Conservation (phyloP, 2,888 invertebrate genomes). For the Drosophila acutilabella region DNA sequence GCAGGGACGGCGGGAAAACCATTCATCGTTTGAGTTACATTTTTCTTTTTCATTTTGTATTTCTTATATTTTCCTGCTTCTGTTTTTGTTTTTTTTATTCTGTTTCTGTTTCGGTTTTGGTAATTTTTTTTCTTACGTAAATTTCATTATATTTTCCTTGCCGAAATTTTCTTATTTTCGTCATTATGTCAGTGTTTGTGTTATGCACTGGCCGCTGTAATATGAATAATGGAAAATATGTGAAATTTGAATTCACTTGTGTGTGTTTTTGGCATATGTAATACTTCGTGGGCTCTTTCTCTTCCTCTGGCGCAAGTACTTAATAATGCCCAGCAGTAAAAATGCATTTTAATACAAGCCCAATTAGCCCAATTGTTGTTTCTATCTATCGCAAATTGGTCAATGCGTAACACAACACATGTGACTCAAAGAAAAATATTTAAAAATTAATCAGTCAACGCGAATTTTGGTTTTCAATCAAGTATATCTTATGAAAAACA, state of each 20-base stretch:
- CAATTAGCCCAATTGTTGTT: constrained; percentile 77
- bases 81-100: constrained; percentile 13
- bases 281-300: constrained; percentile 28
- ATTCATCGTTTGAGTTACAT: constrained; percentile 59
- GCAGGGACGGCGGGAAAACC: constrained; percentile 39
- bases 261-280: constrained; percentile 31
- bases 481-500: constrained; percentile 18
- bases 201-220: constrained; percentile 47
- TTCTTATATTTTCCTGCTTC: too few relatives aligned
- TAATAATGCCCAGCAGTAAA: constrained; percentile 58
- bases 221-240: constrained; percentile 39
- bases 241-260: constrained; percentile 6
- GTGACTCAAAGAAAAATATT: constrained; percentile 18
- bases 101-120: constrained; percentile 1
- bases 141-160: constrained; percentile 21
- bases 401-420: constrained; percentile 15
- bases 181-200: constrained; percentile 60
- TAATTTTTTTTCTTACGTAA: constrained; percentile 29
- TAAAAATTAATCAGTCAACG: constrained; percentile 14
- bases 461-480: constrained; percentile 27
- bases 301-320: constrained; percentile 21
- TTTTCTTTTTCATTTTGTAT: constrained; percentile 4
- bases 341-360: constrained; percentile 63
- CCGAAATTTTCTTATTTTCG: constrained; percentile 34
- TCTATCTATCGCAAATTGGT: constrained; percentile 45